Conservation (phyloP, 2,113 vertebrate genomes). For the Podarcis muralis region DNA sequence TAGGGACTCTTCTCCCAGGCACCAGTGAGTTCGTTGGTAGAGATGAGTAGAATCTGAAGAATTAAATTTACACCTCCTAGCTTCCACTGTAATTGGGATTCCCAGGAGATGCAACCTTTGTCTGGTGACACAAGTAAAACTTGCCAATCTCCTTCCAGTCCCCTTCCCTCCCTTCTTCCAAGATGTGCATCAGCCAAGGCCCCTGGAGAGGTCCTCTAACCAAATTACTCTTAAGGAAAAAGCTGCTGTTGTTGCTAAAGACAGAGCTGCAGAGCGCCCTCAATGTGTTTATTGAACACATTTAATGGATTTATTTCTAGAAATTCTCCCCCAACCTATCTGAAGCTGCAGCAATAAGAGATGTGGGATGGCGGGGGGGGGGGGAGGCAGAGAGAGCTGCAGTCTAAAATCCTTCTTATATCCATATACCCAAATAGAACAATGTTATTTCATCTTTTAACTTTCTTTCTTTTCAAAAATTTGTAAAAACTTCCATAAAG, state of each 20-base stretch:
- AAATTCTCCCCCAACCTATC: constrained; percentile 2
- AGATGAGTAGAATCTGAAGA: constrained; percentile 25
- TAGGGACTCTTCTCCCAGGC: constrained; percentile 42
- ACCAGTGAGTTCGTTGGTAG: constrained; percentile 45
- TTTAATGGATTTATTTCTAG: constrained; percentile 28
- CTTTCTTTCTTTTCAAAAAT: no score
- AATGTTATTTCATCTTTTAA: no score
- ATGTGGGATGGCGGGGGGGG: neutral
- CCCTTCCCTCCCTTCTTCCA: neutral
- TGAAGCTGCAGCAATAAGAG: constrained; percentile 16
- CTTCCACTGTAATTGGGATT: constrained; percentile 37
- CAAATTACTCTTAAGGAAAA: constrained; percentile 60
- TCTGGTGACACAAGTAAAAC: constrained; percentile 57
- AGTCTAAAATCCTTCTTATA: neutral
- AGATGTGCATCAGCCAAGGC: constrained; percentile 29
- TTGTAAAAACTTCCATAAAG: no score
- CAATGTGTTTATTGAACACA: constrained; percentile 16
- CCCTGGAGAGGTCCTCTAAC: constrained; percentile 27
- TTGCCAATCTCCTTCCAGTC: neutral
- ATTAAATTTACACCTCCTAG: constrained; percentile 43
- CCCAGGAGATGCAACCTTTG: constrained; percentile 15
- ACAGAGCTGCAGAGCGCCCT: constrained; percentile 27
- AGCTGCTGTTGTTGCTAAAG: constrained; percentile 23
- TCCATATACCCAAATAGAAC: no score
- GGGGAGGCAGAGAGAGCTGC: neutral